Base-by-base conservation (phyloP, 2,797 vertebrate genomes). In the Tolypeutes matacus region DNA sequence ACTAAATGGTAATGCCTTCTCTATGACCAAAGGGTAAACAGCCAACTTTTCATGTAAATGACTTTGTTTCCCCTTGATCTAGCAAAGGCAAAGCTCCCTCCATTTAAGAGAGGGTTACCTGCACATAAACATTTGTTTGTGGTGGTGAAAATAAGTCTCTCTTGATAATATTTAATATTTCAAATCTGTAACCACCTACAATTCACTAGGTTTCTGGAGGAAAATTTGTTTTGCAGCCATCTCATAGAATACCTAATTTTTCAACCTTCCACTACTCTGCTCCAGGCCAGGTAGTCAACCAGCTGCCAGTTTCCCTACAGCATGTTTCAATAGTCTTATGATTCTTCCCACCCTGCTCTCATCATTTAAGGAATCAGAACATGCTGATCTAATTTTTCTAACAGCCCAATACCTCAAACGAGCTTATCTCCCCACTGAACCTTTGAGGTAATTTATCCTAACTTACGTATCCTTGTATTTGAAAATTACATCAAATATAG, bases 111-210 rank as follows among this genome's bases (percentile, higher is more conserved):
- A 90, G 20, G 36, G 49, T 90, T 36, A 89, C 11, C 51, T 39
- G 60, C 62, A 86, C 27, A 29, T 64, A 62, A 78, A n/a, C 31
- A 64, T n/a, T 86, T 92, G 58, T 95, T 75, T 73, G 67, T 49
- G 46, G 86, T 56, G 27, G 39, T 70, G 49, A 88, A 77, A 82
- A 34, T 14, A 76, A 34, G 21, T 88, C 25, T 95, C 31, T 76
- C 25, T 49, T 20, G 23, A 67, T 65, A 95, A 21, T 49, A 82
- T 49, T 2, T 75, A n/a, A 20, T 69, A 84, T 42, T 84, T 78
- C 51, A 87, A 90, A 91, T 53, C 49, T 62, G 31, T 25, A 64
- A 83, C 70, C 31, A 78, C 8, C 56, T 60, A 46, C 13, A 87
- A 75, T 69, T 94, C 58, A 84, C 70, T 20, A 83, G 12, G 12